phyloP scores from a whole-genome alignment of 2,888 invertebrate species.

The Caenorhabditis virilis region DNA sequence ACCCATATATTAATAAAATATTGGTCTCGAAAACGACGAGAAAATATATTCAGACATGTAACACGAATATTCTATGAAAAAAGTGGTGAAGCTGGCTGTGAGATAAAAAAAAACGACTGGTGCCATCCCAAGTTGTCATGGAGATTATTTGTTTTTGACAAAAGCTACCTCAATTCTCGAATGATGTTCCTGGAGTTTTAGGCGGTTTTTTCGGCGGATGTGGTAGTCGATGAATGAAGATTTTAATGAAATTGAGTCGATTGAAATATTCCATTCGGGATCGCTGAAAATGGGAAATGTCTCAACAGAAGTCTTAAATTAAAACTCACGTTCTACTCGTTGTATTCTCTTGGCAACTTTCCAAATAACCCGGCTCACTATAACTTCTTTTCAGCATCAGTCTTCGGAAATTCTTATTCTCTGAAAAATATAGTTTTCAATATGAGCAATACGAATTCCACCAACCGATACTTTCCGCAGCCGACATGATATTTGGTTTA shows the following conservation, averaged over 20 bases:
- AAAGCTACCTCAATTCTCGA: no score
- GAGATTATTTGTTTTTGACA: no score
- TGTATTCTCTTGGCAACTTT: slow-evolving; percentile 4
- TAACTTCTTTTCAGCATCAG: slow-evolving; percentile 25
- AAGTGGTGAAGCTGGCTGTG: no score
- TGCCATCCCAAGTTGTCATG: no score
- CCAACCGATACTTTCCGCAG: no score
- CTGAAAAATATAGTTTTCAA: slow-evolving; percentile 3
- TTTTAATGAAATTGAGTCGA: slow-evolving; percentile 33
- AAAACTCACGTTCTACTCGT: slow-evolving; percentile 28
- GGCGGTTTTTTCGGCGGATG: slow-evolving; percentile 9
- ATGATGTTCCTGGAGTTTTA: no score
- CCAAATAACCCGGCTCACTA: slow-evolving; percentile 23
- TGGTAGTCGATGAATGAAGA: slow-evolving; percentile 33
- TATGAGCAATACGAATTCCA: slow-evolving; percentile 1
- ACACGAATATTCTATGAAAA: no score
- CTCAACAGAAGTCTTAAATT: not conserved
- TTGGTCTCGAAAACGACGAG: no score
- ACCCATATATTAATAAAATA: no score
- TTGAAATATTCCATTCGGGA: slow-evolving; percentile 31
- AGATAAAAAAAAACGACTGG: no score
- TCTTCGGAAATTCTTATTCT: slow-evolving; percentile 15
- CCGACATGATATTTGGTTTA: no score
- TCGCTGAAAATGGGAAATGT: slow-evolving; percentile 16
- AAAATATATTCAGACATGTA: no score